phyloP scores from a whole-genome alignment of 2,888 invertebrate genomes.

The Aradus depressus region DNA sequence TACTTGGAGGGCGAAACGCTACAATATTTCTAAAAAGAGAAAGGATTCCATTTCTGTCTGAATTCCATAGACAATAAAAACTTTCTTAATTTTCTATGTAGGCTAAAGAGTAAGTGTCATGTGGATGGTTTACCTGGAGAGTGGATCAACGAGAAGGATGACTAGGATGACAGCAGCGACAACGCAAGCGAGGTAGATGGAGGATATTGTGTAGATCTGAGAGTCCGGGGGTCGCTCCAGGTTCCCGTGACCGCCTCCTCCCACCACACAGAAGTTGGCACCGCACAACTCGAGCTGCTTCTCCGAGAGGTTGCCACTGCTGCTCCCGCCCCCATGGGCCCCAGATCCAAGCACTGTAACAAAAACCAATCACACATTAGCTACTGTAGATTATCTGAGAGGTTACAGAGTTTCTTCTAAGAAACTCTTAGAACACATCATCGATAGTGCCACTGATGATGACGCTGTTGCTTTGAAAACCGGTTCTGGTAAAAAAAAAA shows the following conservation, averaged over 20 bases:
- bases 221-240: constrained; percentile 68
- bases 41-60: no score
- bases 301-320: constrained; percentile 38
- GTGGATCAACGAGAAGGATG: constrained; percentile 76
- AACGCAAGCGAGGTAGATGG: constrained; percentile 81
- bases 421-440: no score
- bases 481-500: no score
- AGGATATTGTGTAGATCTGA: constrained; percentile 79
- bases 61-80: no score
- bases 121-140: constrained; percentile 56
- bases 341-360: constrained; percentile 62
- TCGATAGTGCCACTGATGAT: no score
- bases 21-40: no score
- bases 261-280: constrained; percentile 66
- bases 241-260: constrained; percentile 50
- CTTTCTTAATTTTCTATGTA: no score
- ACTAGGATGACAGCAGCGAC: constrained; percentile 76
- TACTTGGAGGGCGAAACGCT: no score
- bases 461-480: no score
- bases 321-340: constrained; percentile 48
- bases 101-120: not conserved
- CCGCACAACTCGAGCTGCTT: constrained; percentile 52
- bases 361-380: no score
- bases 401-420: no score
- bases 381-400: no score